Conservation (phyloP, 2,888 invertebrate species). For the Cremastinae sp. region DNA sequence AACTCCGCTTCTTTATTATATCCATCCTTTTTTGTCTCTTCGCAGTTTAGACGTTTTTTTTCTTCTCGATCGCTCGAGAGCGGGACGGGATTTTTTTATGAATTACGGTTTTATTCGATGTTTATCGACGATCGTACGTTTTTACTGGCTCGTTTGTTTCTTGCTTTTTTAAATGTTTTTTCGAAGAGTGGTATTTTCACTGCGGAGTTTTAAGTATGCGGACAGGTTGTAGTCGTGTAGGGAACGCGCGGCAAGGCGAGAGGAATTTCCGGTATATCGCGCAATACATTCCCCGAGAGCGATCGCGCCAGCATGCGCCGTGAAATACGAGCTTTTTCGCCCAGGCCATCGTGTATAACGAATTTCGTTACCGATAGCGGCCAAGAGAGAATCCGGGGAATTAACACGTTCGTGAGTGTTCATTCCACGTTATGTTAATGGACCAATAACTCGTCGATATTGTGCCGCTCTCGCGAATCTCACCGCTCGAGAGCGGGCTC, state of each 20-base stretch:
- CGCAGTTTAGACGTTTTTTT: conserved; percentile 19
- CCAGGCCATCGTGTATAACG: conserved; percentile 55
- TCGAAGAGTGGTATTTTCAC: conserved; percentile 45
- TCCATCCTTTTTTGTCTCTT: neutral
- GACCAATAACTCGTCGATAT: conserved; percentile 64
- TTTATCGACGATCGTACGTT: conserved; percentile 17
- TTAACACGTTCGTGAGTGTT: conserved; percentile 64
- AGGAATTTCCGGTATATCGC: conserved; percentile 61
- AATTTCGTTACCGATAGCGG: conserved; percentile 59
- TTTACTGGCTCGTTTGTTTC: conserved; percentile 25
- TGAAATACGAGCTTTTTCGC: conserved; percentile 56
- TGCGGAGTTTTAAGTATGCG: conserved; percentile 31
- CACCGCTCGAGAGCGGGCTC: conserved; percentile 35
- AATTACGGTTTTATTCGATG: conserved; percentile 41
- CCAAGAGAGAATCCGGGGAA: conserved; percentile 60
- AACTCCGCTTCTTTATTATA: conserved; percentile 1
- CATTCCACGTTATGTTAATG: conserved; percentile 64
- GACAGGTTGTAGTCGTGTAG: conserved; percentile 16
- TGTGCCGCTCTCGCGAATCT: conserved; percentile 53
- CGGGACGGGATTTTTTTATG: conserved; percentile 37
- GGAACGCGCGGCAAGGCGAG: conserved; percentile 47
- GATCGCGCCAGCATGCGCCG: conserved; percentile 39
- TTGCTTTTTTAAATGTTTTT: conserved; percentile 35
- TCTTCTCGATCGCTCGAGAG: conserved; percentile 16
- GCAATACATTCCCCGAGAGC: conserved; percentile 40